Percentiles rank a stretch among this genome's conserved stretches.
Evolutionary conservation across 2,888 invertebrate species (phyloP).

Genomic region (Nasonia oneida): DNA sequence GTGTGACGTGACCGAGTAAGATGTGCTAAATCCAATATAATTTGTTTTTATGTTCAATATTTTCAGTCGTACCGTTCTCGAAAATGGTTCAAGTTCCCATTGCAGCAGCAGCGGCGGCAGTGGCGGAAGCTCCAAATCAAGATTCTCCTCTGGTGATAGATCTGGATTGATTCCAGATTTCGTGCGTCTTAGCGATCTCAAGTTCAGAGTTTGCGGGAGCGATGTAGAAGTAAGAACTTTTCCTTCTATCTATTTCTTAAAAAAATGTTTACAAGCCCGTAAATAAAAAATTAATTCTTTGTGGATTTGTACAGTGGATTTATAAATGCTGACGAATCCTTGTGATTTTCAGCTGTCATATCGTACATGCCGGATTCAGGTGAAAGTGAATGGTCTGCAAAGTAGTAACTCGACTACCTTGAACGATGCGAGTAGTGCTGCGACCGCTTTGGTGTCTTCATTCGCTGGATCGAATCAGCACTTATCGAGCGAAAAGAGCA

Average conservation of each 20-base stretch:
- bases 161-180: constrained; percentile 73
- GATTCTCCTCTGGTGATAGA: constrained; percentile 70
- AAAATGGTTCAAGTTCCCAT: constrained; percentile 56
- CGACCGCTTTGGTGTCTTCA: constrained; percentile 28
- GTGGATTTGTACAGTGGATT: constrained; percentile 1
- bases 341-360: constrained; percentile 69
- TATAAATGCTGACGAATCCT: background rate
- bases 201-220: constrained; percentile 69
- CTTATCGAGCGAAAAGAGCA: constrained; percentile 52
- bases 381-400: constrained; percentile 65
- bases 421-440: constrained; percentile 27
- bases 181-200: constrained; percentile 71
- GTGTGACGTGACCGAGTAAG: too few relatives aligned
- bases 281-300: background rate
- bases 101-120: constrained; percentile 54
- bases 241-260: too few relatives aligned
- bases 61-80: constrained; percentile 57
- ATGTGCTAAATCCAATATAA: background rate
- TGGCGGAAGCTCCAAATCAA: constrained; percentile 62
- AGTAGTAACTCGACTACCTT: constrained; percentile 8
- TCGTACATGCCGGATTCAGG: constrained; percentile 71
- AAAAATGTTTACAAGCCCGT: too few relatives aligned
- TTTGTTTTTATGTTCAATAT: background rate
- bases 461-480: constrained; percentile 58
- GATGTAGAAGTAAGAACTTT: constrained; percentile 69